Base-by-base conservation (phyloP, 2,888 invertebrate species). In the Synergus laeviventris region DNA sequence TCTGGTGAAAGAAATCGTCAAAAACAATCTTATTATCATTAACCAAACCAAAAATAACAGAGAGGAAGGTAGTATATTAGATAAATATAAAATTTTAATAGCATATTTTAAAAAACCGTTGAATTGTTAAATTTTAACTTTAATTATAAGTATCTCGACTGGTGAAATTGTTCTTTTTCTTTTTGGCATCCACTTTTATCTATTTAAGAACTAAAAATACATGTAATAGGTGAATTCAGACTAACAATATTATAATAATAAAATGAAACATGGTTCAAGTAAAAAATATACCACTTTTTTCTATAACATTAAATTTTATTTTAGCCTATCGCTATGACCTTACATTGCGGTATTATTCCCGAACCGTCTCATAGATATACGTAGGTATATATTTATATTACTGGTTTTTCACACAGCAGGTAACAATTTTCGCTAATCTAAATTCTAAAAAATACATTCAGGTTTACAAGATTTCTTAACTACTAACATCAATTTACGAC, bases 1-100 rank as follows among this genome's bases (percentile, higher is more conserved):
- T 83, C 93, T 94, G 76, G 85, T 94, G 8, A 89, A 91, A 1
- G 92, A 93, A 81, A 89, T 93, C 12, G 86, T 91, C 1, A 91
- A 91, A 66, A 89, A 92, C 86, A 92, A 91, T 79, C 91, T 92
- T 76, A 84, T 91, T 1, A 87, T 89, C 21, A 88, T 92, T 77
- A 89, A 88, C 75, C 89, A 89, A 76, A 91, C 91, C 74, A 91
- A 92, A 80, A 91, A 91, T 73, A 85, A 85, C 5, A 84, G 87
- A 36, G 89, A 92, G 16, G 91, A 92, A 62, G 90, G 91, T 61
- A 92, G 93, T 56, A 88, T 91, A 54, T 78, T 91, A 24, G 89
- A 90, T 61, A 84, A 85, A 81, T 91, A 91, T 81, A 82, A 87
- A 24, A 79, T 90, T 36, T 76, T 91, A 21, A 84, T 90, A 59